These are phyloP conservation scores for Drosophila murphyi DNA, from an alignment of 1,140 invertebrate genomes.

Conservation along the genomic window DNA sequence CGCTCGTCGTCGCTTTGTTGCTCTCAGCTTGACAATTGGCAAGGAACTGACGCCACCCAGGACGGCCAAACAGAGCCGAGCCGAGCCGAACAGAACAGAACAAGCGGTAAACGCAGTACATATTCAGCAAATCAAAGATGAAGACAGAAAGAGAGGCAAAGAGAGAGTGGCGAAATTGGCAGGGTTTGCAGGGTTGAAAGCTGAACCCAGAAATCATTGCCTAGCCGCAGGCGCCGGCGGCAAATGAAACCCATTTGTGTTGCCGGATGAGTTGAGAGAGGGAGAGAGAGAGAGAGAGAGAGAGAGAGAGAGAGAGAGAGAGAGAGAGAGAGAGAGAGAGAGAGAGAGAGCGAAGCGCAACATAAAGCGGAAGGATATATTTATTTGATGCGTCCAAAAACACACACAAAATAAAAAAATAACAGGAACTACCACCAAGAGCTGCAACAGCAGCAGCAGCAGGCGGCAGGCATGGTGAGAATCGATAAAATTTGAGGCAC, in stretches of 20 bases:
- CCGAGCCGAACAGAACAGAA: too few relatives aligned
- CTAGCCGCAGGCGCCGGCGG: slow-evolving; percentile 77
- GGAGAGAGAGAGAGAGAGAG: too few relatives aligned
- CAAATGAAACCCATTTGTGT: slow-evolving; percentile 1
- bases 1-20: slow-evolving; percentile 4
- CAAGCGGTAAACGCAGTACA: not conserved
- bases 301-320: too few relatives aligned
- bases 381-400: slow-evolving; percentile 67
- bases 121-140: not conserved
- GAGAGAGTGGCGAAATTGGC: not conserved
- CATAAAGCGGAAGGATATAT: slow-evolving; percentile 82
- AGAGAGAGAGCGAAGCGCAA: slow-evolving; percentile 32
- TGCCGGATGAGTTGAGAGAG: not conserved
- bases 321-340: too few relatives aligned
- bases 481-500: slow-evolving; percentile 81
- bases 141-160: slow-evolving; percentile 12
- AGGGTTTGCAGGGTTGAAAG: slow-evolving; percentile 15
- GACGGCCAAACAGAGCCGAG: not conserved
- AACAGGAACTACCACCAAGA: slow-evolving; percentile 49
- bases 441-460: not conserved
- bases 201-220: slow-evolving; percentile 41
- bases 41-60: slow-evolving; percentile 32
- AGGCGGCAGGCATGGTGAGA: slow-evolving; percentile 21
- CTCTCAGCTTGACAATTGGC: slow-evolving; percentile 32
- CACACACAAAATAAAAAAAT: too few relatives aligned